Conservation (phyloP, 2,797 vertebrate species). For the Eupleurogrammus muticus region DNA sequence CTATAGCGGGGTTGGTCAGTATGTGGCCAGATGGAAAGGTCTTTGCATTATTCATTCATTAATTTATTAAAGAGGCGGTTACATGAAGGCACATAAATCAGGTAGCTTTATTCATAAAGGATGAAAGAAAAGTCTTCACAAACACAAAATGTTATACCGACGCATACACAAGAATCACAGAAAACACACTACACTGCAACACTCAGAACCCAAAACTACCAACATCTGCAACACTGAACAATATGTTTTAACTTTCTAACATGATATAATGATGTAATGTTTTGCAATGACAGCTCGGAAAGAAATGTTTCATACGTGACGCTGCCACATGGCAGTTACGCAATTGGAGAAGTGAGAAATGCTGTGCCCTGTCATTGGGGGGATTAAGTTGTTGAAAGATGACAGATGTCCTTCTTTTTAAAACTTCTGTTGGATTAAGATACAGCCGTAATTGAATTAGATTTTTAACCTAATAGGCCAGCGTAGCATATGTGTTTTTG, state of each 20-base stretch:
- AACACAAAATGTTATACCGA: slow-evolving; percentile 25
- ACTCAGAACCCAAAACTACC: slow-evolving; percentile 12
- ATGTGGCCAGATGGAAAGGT: slow-evolving; percentile 5
- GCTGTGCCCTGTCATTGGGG: slow-evolving; percentile 36
- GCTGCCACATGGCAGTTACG: slow-evolving; percentile 28
- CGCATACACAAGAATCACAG: slow-evolving; percentile 1
- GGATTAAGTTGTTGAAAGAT: slow-evolving; percentile 59
- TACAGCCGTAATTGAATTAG: slow-evolving; percentile 53
- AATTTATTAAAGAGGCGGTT: slow-evolving; percentile 19
- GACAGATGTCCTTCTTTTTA: slow-evolving; percentile 56
- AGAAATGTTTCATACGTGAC: slow-evolving; percentile 19
- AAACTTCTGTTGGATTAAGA: slow-evolving; percentile 56
- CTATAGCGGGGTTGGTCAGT: slow-evolving; percentile 5
- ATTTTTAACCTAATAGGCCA: slow-evolving; percentile 27
- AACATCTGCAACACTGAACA: slow-evolving; percentile 14
- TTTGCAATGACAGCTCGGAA: slow-evolving; percentile 34
- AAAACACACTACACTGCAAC: background rate
- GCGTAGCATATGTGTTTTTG: slow-evolving; percentile 36
- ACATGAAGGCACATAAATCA: slow-evolving; percentile 36
- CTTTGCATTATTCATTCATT: slow-evolving; percentile 30
- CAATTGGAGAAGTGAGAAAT: slow-evolving; percentile 32
- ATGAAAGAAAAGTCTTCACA: slow-evolving; percentile 23
- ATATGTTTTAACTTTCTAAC: slow-evolving; percentile 42
- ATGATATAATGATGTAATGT: slow-evolving; percentile 23
- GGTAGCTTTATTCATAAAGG: slow-evolving; percentile 16